Evolutionary conservation across 2,888 invertebrate genomes (phyloP), one percentile per base, ranked within the genome.

Genomic region (Lamproptera curius): DNA sequence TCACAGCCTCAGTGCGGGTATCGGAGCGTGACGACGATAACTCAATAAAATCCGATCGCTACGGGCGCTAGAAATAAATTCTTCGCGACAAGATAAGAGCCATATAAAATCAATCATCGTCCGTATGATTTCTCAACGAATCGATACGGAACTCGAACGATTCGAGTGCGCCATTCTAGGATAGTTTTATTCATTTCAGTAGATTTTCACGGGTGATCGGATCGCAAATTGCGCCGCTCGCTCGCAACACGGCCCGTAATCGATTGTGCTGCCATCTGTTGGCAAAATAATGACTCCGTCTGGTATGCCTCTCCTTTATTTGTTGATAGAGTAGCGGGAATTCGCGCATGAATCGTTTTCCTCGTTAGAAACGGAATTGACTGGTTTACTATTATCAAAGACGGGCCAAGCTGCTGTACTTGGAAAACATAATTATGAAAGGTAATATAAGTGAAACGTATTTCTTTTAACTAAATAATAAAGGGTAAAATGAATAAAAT

Each of bases 151-250:
- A 71, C 67, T 68, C 63, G 67, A 71, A 58, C 63, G 59, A 67
- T 56, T 70, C 66, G 65, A 77, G 73, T 72, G 69, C 70, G 74
- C 73, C 67, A 65, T 73, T 73, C 72, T 73, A 62, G 62, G 74
- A 81, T 84, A 84, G 83, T 84, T 84, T 83, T 82, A 84, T 84
- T 83, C 84, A 82, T 83, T 84, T 81, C 78, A 80, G 78, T 83
- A 81, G 80, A 84, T 85, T 84, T n/a, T 85, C 67, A 81, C 78
- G 82, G 76, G 63, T 74, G 80, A 74, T 66, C 59, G 74, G 67
- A 65, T 78, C 79, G 76, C 82, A 82, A 84, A 85, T 83, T 84
- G 85, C 80, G 63, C 75, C 70, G 74, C 66, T 75, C 75, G 73
- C 73, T 77, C 65, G 64, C 67, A 67, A 61, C 65, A 67, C 74